Evolutionary conservation across 2,797 vertebrate genomes (phyloP).

Genomic region (Euthynnus affinis): DNA sequence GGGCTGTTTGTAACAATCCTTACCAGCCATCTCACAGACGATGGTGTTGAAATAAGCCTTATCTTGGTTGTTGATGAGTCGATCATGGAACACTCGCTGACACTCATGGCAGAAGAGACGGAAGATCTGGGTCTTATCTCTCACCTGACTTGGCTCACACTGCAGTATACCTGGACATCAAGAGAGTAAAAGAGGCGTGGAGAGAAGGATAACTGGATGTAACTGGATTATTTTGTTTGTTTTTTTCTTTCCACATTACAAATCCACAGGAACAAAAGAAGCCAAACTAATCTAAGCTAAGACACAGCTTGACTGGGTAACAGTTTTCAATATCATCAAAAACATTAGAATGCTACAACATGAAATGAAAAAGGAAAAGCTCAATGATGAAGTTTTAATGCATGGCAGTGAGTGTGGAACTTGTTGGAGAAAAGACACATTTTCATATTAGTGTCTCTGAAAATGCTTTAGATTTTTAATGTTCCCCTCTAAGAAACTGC

Average conservation of each 20-base stretch:
- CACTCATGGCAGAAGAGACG: conserved; percentile 91
- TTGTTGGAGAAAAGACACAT: too few relatives aligned
- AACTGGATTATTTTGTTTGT: background rate
- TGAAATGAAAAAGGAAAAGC: too few relatives aligned
- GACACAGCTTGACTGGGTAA: too few relatives aligned
- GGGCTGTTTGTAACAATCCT: conserved; percentile 44
- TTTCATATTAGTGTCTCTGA: background rate
- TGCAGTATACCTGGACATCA: conserved; percentile 86
- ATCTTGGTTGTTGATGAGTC: conserved; percentile 90
- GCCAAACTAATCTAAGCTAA: background rate
- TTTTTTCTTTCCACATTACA: background rate
- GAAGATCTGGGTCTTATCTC: conserved; percentile 89
- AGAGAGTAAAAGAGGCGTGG: background rate
- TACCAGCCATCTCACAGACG: conserved; percentile 90
- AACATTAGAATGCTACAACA: too few relatives aligned
- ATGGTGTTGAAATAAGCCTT: conserved; percentile 90
- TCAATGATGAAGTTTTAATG: background rate
- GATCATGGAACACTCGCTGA: conserved; percentile 90
- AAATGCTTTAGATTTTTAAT: background rate
- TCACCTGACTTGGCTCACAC: conserved; percentile 85
- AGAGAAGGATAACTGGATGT: background rate
- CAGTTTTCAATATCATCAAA: too few relatives aligned
- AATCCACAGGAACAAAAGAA: background rate
- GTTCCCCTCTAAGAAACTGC: background rate
- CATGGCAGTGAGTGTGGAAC: background rate